Conservation (phyloP, 2,113 vertebrate species). For the Rafetus swinhoei region DNA sequence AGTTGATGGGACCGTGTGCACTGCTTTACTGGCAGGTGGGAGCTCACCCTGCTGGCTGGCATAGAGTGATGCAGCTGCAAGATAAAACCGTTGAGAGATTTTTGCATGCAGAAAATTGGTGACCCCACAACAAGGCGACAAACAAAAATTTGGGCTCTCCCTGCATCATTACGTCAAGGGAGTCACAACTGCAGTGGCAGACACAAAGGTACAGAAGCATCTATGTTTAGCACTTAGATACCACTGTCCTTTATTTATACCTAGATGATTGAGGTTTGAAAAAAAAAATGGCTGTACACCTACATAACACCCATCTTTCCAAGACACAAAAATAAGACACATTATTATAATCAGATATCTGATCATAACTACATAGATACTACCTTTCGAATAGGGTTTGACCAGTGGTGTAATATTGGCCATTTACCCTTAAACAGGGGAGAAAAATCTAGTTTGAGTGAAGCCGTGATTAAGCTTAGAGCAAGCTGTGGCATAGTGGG, state of each 20-base stretch:
- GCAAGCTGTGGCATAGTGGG: no score
- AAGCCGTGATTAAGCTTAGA: not conserved
- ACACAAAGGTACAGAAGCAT: rapidly evolving
- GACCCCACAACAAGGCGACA: not conserved
- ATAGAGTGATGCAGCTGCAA: not conserved
- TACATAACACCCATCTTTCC: not conserved
- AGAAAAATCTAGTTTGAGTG: not conserved
- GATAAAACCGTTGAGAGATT: not conserved
- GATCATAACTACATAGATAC: not conserved
- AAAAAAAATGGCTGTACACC: not conserved
- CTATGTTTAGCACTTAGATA: not conserved
- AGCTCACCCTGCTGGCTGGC: not conserved
- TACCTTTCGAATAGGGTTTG: not conserved
- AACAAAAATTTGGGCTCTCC: not conserved
- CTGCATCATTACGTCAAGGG: not conserved
- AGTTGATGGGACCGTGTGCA: not conserved
- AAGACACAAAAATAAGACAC: not conserved
- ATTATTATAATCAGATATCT: not conserved
- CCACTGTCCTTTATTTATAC: not conserved
- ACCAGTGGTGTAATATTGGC: not conserved
- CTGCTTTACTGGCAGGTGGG: not conserved
- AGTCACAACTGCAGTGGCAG: not conserved
- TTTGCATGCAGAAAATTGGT: not conserved
- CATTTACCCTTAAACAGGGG: not conserved
- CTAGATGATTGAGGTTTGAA: not conserved